Evolutionary conservation across 2,888 invertebrate genomes (phyloP), one percentile per base, ranked within the genome.

Genomic region (Athalia rosae): DNA sequence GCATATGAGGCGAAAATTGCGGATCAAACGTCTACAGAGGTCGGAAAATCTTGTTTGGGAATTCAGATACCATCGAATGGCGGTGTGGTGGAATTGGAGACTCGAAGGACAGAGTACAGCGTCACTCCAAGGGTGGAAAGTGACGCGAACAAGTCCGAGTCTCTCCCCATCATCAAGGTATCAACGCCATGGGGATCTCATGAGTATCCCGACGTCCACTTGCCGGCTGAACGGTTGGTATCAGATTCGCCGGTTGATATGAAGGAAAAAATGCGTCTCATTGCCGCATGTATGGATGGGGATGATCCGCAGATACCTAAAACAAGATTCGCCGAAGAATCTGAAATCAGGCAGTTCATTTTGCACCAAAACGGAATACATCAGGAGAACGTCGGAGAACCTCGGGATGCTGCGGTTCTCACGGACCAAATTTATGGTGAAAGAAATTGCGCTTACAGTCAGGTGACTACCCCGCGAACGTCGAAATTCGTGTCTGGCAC

Each of bases 121-220:
- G 13, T 58, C n/a, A 8, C 71, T 15, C 58, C 71, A 4, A 48
- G 56, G 9, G 41, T 71, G 4, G 58, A 71, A 58, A 58, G 13
- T 13, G 71, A 58, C 13, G 43, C 58, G 4, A 71, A 56, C 43
- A 71, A 58, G 71, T 71, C 71, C n/a, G 71, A 71, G 13, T 71
- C 71, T 58, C 71, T 71, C 4, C 71, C 71, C 4, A 58, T 71
- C n/a, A 71, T 71, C 50, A 71, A 6, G 71, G 58, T 71, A n/a
- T 56, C 71, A 56, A 71, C 71, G 58, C 71, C 71, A 7, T 71
- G 71, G 71, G 71, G 71, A 71, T 71, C 71, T 6, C 58, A 71
- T 45, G 71, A 71, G 45, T 71, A 71, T 56, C 71, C 71, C 3
- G 71, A 71, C 8, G 58, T 58, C 41, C 71, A 43, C 11, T 45